Conservation (phyloP, 2,797 vertebrate species). For the Perodicticus potto region DNA sequence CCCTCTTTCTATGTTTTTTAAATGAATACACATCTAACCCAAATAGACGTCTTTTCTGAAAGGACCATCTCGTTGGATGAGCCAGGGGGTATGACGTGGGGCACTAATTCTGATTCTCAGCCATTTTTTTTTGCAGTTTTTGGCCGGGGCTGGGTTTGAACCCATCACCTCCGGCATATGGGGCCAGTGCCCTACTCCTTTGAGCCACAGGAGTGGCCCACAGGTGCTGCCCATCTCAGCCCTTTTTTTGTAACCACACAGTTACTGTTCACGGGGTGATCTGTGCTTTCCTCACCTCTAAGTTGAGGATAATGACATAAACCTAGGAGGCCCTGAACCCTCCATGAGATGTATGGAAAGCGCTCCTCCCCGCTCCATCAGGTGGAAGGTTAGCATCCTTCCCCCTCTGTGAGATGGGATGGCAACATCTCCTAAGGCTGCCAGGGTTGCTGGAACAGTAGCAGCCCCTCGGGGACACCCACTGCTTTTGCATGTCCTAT, state of each 20-base stretch:
- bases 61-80: neutral
- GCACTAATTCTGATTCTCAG: neutral
- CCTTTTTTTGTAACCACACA: neutral
- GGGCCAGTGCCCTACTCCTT: too few species aligned
- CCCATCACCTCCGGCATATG: too few species aligned
- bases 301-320: neutral
- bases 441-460: neutral
- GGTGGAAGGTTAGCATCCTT: neutral
- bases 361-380: fast-evolving
- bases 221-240: neutral
- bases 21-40: neutral
- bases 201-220: too few species aligned
- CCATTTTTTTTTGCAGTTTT: neutral
- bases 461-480: neutral
- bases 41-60: neutral
- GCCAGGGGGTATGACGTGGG: too few species aligned
- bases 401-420: constrained; percentile 89
- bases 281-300: neutral
- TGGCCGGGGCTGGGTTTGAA: too few species aligned
- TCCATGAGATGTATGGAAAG: neutral
- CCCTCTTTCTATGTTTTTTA: neutral
- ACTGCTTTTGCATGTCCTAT: neutral
- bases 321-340: neutral
- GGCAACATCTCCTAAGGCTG: constrained; percentile 79
- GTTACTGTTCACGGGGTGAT: neutral